Percentiles rank a stretch among this genome's conserved stretches.
Evolutionary conservation across 53 echinoderm and acorn worm species (phyloP).

Genomic region (Henricia sp.): DNA sequence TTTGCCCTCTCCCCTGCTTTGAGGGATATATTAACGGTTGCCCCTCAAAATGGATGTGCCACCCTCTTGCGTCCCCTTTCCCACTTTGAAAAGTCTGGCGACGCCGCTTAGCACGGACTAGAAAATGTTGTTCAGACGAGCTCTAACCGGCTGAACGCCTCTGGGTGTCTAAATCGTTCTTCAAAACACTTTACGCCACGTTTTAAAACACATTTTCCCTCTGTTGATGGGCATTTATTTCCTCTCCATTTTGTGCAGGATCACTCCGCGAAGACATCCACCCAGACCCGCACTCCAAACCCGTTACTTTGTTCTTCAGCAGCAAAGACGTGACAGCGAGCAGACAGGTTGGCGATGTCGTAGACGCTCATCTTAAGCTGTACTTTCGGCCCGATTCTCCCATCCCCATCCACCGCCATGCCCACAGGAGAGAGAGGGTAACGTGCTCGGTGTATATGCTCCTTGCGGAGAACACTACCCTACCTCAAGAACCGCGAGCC

Average conservation of each 20-base stretch:
- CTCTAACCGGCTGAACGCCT: no score
- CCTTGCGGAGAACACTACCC: background rate
- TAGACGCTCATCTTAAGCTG: conserved; percentile 23
- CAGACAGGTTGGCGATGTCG: conserved; percentile 8
- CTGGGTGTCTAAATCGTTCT: no score
- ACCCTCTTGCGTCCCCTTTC: no score
- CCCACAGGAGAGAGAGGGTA: background rate
- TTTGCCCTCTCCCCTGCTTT: no score
- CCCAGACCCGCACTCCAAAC: background rate
- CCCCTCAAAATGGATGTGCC: no score
- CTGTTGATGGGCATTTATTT: no score
- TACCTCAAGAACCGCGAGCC: background rate
- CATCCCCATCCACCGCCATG: background rate
- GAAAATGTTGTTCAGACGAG: no score
- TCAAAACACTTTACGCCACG: no score
- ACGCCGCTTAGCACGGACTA: no score
- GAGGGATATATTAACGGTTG: no score
- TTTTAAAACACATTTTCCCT: no score
- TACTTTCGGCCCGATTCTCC: background rate
- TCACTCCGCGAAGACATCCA: background rate
- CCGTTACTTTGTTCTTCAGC: conserved; percentile 49
- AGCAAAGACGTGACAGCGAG: background rate
- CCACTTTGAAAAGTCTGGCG: no score
- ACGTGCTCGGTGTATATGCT: conserved; percentile 25
- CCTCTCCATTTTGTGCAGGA: background rate